A percentile compares a stretch with the other conserved stretches of the same genome.
phyloP scores from a whole-genome alignment of 2,888 invertebrate species.

The Neoscelio sp. region DNA sequence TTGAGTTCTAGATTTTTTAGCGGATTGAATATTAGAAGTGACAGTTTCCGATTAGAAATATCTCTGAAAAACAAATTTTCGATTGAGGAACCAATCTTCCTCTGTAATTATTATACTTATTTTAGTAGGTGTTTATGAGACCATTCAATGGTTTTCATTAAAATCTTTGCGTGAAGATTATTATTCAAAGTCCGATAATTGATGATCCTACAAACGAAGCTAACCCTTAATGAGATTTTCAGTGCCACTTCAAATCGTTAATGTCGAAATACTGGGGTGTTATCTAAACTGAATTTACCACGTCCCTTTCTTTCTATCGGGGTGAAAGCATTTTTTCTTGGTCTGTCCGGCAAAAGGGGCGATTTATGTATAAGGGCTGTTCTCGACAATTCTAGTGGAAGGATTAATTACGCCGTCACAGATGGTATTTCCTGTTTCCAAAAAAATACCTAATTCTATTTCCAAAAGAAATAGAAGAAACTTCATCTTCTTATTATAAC shows the following conservation, averaged over 20 bases:
- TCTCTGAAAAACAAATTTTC: too few species aligned
- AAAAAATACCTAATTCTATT: too few species aligned
- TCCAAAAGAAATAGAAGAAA: too few species aligned
- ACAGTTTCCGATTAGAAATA: too few species aligned
- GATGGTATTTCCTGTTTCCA: not conserved
- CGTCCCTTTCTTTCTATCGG: constrained; percentile 52
- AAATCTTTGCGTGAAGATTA: constrained; percentile 17
- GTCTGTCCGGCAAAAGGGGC: constrained; percentile 27
- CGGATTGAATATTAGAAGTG: too few species aligned
- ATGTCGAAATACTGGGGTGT: constrained; percentile 49
- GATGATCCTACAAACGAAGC: constrained; percentile 53
- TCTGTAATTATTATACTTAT: too few species aligned
- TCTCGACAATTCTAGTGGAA: not conserved
- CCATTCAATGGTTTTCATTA: not conserved
- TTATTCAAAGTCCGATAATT: constrained; percentile 56
- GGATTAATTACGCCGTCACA: constrained; percentile 30
- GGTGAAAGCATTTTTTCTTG: constrained; percentile 49
- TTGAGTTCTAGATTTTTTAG: too few species aligned
- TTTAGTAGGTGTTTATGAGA: too few species aligned
- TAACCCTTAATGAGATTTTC: constrained; percentile 64
- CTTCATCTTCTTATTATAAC: too few species aligned
- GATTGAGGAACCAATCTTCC: too few species aligned
- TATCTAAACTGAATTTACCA: constrained; percentile 62
- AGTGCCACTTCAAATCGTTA: constrained; percentile 58
- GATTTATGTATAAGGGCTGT: constrained; percentile 6